Base-by-base conservation (phyloP, 2,797 vertebrate genomes). In the Malacoctenus gilli region DNA sequence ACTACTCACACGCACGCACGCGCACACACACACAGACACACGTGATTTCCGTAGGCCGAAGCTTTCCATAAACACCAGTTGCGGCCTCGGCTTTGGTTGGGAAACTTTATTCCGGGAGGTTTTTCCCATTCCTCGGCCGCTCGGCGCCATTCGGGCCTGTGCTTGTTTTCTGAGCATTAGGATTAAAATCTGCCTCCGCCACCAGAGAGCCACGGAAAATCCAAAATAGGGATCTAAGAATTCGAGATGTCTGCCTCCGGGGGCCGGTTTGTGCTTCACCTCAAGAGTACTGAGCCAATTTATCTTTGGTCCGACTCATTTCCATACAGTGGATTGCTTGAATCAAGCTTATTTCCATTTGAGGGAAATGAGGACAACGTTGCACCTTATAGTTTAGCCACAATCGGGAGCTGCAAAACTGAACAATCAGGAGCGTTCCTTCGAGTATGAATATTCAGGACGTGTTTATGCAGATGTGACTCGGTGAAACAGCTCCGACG, bases 361-460 rank as follows among this genome's bases (percentile, higher is more conserved):
- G 8, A 43, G 46, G 15, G 47, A 65, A 79, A 65, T 39, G 16
- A 64, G 56, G 72, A 72, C 72, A 58, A 8, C 57, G 61, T 59
- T 19, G 63, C 64, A 66, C 59, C 70, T 59, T 44, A 13, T 10
- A 44, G 32, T 61, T 68, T 25, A 52, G 63, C 68, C 48, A 20
- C 65, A 67, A 39, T 30, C 30, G 22, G 21, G 36, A 58, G 58
- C 34, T 20, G 9, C 4, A 6, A 43, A n/a, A 32, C 35, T 34
- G 40, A 53, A 37, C 57, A 46, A 61, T 52, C 63, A 46, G 47
- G 31, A 53, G 35, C 6, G 4, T 48, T 44, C 18, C 59, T 34
- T 10, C 28, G 50, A 1, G 7, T 72, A 66, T 80, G 80, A 86
- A 86, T 76, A 77, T 84, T 76, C 73, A 77, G 7, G 38, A 15